Evolutionary conservation across 1,140 invertebrate species (phyloP), one percentile per base, ranked within the genome.

Genomic region (Lerema accius): DNA sequence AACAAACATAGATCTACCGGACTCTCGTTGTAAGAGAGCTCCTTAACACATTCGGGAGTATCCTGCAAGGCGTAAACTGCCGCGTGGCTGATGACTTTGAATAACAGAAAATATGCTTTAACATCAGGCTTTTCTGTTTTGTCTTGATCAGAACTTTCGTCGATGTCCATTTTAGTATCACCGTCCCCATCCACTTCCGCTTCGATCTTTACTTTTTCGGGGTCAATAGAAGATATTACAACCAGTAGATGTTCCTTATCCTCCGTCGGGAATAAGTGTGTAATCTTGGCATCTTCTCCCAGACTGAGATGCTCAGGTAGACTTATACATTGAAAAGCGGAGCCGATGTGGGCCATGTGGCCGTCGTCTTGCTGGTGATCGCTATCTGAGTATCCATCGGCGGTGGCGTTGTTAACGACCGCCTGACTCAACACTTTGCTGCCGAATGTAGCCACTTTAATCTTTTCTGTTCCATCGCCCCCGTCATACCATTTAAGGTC

Each of bases 1-100:
- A 96, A 80, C 26, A 96, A 86, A 46, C 93, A 93, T 9, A 95
- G 86, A 69, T 96, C 94, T 7, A 94, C 78, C 0, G 95, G 95
- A 49, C 93, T 93, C 66, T 95, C 94, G 37, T 91, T 90, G 28
- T 87, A 91, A 13, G 92, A 88, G 40, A 96, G 85, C 72, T 94
- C 94, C 72, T 93, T 92, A 14, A 93, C 91, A 23, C 92, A 83
- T 1, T 94, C 86, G 0, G 94, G 94, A 69, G 94, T 92, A 45
- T 94, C 92, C 3, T 92, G 84, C 51, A 90, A 68, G 17, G 85
- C 89, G 51, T 73, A 86, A 55, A 79, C 75, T n/a, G 88, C 85
- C 26, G 84, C 84, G 62, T 82, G 82, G 53, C 65, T 83, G 43
- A 85, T 84, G 4, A 89, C 84, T 83, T 87, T 87, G 61, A 80